A percentile compares a stretch with the other conserved stretches of the same genome.
Conservation (phyloP, 1,140 invertebrate genomes). For the Diorhabda elongata region DNA sequence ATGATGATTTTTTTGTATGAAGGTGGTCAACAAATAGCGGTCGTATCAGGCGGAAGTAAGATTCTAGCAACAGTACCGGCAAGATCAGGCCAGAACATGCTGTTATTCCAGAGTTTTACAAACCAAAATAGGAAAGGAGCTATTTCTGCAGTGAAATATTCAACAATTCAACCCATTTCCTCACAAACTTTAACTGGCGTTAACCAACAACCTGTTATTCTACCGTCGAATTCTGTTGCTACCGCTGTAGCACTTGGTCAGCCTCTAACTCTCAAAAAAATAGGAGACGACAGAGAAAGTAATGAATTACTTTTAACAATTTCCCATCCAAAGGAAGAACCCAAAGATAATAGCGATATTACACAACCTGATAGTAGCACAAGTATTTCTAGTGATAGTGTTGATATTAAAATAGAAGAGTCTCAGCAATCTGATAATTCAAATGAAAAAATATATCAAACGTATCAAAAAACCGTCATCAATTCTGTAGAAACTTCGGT, state of each 20-base stretch:
- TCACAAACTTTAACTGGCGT: conserved; percentile 40
- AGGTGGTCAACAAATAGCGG: conserved; percentile 65
- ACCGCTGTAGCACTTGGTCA: conserved; percentile 42
- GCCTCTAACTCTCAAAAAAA: conserved; percentile 43
- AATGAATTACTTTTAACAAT: conserved; percentile 43
- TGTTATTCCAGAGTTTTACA: conserved; percentile 54
- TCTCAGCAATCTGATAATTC: conserved; percentile 21
- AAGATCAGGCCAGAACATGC: conserved; percentile 51
- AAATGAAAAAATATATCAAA: conserved; percentile 30
- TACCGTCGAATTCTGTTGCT: conserved; percentile 40
- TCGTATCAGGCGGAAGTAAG: conserved; percentile 65
- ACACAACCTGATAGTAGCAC: conserved; percentile 42
- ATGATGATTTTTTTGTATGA: conserved; percentile 51
- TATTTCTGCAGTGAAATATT: conserved; percentile 52
- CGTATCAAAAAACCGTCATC: conserved; percentile 33
- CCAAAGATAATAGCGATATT: conserved; percentile 28
- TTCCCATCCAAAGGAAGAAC: conserved; percentile 38
- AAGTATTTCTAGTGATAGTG: conserved; percentile 27
- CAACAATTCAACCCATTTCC: conserved; percentile 46
- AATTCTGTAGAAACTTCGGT: conserved; percentile 43
- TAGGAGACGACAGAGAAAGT: conserved; percentile 37
- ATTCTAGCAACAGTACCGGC: conserved; percentile 60
- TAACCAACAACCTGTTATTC: conserved; percentile 39
- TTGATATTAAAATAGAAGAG: conserved; percentile 34
- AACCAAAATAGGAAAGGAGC: conserved; percentile 50